Evolutionary conservation across 2,888 invertebrate genomes (phyloP).

Genomic region (Apotomis capreana): DNA sequence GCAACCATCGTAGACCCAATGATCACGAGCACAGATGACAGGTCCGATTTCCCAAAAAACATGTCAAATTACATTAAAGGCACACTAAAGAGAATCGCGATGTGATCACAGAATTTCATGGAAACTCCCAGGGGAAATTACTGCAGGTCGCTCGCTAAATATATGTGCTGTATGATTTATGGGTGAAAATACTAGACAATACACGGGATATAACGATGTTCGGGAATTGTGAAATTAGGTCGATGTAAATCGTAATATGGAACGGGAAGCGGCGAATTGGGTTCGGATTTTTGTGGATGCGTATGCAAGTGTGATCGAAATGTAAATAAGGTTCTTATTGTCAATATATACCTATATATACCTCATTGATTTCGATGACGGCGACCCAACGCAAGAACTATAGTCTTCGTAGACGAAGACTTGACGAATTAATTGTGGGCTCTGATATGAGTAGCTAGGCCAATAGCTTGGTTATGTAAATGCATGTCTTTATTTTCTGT

Average conservation of each 20-base stretch:
- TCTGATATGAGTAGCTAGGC: too few species aligned
- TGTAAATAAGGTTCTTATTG: too few species aligned
- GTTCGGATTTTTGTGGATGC: neutral
- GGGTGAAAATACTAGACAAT: constrained; percentile 44
- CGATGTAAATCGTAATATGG: constrained; percentile 1
- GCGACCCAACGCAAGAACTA: too few species aligned
- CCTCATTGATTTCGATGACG: too few species aligned
- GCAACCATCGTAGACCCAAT: too few species aligned
- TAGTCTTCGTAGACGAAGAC: too few species aligned
- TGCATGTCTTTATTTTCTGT: too few species aligned
- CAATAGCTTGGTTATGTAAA: too few species aligned
- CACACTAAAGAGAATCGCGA: constrained; percentile 21
- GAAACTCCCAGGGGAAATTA: constrained; percentile 58
- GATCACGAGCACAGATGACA: neutral
- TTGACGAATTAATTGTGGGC: too few species aligned
- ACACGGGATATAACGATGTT: constrained; percentile 31
- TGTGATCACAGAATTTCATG: constrained; percentile 33
- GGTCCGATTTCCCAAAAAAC: neutral
- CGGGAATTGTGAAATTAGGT: constrained; percentile 17
- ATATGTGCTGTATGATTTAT: constrained; percentile 56
- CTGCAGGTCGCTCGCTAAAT: constrained; percentile 51
- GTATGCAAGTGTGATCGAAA: neutral
- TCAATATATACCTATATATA: too few species aligned
- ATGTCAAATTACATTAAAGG: constrained; percentile 25
- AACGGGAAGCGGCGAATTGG: constrained; percentile 1